Evolutionary conservation across 2,113 vertebrate genomes (phyloP).

Genomic region (Otis tarda): DNA sequence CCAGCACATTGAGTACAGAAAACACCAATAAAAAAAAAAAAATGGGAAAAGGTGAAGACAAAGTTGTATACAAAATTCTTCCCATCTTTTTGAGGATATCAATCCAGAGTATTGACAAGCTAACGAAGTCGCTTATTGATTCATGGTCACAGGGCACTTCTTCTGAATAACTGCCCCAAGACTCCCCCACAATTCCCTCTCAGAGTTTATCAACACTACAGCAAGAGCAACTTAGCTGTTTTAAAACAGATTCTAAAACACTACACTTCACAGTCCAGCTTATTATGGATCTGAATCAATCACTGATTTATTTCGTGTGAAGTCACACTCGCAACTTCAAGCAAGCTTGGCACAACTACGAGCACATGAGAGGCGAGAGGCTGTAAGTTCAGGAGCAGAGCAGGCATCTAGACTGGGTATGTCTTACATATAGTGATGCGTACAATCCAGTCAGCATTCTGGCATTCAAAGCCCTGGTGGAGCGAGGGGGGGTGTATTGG

Average conservation of each 20-base stretch:
- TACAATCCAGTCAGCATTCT: not conserved
- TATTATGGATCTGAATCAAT: not conserved
- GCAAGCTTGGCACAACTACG: not conserved
- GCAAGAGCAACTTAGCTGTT: not conserved
- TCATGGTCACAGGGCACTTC: not conserved
- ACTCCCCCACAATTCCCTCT: not conserved
- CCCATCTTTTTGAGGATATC: not conserved
- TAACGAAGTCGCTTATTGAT: not conserved
- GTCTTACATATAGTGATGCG: not conserved
- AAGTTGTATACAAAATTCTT: not conserved
- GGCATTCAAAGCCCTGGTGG: not conserved
- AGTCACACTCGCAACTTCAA: not conserved
- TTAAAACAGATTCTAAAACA: not conserved
- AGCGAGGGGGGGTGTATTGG: fast-evolving
- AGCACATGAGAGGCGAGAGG: not conserved
- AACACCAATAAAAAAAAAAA: not conserved
- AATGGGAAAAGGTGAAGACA: not conserved
- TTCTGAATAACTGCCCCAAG: not conserved
- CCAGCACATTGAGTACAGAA: not conserved
- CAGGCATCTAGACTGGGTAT: not conserved
- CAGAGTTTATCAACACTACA: not conserved
- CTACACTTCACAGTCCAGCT: not conserved
- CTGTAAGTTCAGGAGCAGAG: not conserved
- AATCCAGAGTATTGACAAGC: not conserved
- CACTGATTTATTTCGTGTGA: not conserved